Percentiles rank a stretch among this genome's conserved stretches.
These are phyloP conservation scores for Pyrrhosoma nymphula DNA, from an alignment of 2,888 invertebrate genomes.

Conservation along the genomic window DNA sequence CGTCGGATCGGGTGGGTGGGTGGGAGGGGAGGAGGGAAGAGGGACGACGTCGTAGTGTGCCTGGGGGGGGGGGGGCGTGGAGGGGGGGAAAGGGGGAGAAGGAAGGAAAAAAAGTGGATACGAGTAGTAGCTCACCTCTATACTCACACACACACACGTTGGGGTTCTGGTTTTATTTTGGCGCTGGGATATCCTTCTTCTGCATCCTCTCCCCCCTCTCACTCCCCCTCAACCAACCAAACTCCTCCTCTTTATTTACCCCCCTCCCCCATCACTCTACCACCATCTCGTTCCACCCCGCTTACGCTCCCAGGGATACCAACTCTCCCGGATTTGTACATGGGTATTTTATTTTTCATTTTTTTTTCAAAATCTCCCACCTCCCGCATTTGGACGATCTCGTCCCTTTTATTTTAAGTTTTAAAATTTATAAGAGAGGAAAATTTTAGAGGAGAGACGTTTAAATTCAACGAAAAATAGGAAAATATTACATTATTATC, in stretches of 20 bases:
- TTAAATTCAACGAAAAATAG: too few relatives aligned
- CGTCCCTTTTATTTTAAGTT: too few relatives aligned
- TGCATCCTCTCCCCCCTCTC: not conserved
- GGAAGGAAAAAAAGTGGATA: not conserved
- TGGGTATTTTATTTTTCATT: too few relatives aligned
- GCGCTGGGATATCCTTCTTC: slow-evolving; percentile 58
- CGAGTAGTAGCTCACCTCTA: slow-evolving; percentile 29
- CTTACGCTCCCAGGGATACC: too few relatives aligned
- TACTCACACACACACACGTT: not conserved
- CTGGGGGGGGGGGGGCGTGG: not conserved
- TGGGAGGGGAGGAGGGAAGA: not conserved
- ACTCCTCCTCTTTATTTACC: not conserved
- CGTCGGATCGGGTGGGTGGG: not conserved
- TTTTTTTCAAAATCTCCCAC: too few relatives aligned
- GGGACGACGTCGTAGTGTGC: not conserved
- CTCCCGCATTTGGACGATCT: too few relatives aligned
- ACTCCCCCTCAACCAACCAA: not conserved
- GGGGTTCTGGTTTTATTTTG: slow-evolving; percentile 58
- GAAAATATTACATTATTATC: too few relatives aligned
- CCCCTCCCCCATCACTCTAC: not conserved
- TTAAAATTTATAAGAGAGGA: too few relatives aligned
- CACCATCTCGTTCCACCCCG: not conserved
- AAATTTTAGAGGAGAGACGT: too few relatives aligned
- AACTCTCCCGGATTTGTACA: too few relatives aligned
- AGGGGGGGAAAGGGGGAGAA: not conserved